Evolutionary conservation across 2,113 vertebrate genomes (phyloP).

Genomic region (Tonatia bakeri): DNA sequence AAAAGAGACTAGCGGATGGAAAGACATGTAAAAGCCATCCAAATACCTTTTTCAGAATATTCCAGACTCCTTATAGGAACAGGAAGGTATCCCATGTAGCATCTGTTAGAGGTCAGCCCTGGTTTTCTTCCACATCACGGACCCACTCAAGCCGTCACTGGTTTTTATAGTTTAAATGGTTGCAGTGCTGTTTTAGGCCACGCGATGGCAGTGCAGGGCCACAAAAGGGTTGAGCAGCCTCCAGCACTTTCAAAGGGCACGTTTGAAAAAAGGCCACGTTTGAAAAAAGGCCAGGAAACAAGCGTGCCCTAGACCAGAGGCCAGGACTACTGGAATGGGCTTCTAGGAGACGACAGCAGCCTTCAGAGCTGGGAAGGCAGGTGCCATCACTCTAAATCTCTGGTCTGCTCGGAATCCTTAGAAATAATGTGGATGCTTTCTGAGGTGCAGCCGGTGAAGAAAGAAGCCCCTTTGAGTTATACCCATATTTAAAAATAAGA

Average conservation of each 20-base stretch:
- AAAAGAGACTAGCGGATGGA: not conserved
- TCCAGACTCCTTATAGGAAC: not conserved
- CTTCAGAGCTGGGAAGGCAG: not conserved
- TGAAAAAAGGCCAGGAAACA: not conserved
- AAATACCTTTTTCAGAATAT: not conserved
- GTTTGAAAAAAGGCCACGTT: not conserved
- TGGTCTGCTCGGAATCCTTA: not conserved
- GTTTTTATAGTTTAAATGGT: not conserved
- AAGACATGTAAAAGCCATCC: not conserved
- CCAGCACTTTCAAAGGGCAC: not conserved
- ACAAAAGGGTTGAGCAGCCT: not conserved
- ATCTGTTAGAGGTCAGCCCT: no score
- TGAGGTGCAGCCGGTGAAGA: not conserved
- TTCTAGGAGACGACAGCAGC: not conserved
- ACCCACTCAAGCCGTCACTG: fast-evolving
- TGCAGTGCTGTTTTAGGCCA: conserved; percentile 56
- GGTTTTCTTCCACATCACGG: fast-evolving
- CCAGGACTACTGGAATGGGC: not conserved
- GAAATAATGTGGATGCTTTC: not conserved
- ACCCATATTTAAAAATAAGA: not conserved
- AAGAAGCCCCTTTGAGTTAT: not conserved
- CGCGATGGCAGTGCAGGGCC: conserved; percentile 81
- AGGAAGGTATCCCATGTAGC: fast-evolving
- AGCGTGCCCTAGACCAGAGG: not conserved
- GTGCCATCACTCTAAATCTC: not conserved